These are phyloP conservation scores for Hylaea fasciaria DNA, from an alignment of 2,888 invertebrate species.

Conservation along the genomic window DNA sequence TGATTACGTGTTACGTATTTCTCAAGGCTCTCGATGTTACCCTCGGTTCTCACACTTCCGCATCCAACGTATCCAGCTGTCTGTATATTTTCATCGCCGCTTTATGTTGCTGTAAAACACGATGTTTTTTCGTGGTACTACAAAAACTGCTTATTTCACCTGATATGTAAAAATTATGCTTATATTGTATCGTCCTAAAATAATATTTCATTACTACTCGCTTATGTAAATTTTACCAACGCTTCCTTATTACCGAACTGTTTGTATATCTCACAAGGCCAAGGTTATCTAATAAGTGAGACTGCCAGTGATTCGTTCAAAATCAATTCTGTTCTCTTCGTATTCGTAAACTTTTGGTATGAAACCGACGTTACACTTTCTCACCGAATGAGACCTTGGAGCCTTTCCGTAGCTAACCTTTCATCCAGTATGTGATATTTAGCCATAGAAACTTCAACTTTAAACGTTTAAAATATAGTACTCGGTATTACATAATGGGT, in stretches of 20 bases:
- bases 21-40: slow-evolving; percentile 24
- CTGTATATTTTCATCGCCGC: slow-evolving; percentile 16
- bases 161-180: slow-evolving; percentile 6
- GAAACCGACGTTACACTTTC: slow-evolving; percentile 36
- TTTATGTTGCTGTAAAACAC: slow-evolving; percentile 16
- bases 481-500: neutral
- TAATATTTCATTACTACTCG: slow-evolving; percentile 31
- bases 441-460: slow-evolving; percentile 31
- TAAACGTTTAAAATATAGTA: neutral
- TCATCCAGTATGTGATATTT: slow-evolving; percentile 24
- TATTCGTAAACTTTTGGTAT: slow-evolving; percentile 43
- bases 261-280: slow-evolving; percentile 65
- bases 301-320: slow-evolving; percentile 52
- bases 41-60: slow-evolving; percentile 31
- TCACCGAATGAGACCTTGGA: slow-evolving; percentile 27
- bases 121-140: slow-evolving; percentile 19
- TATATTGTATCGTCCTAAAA: slow-evolving; percentile 7
- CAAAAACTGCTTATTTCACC: neutral
- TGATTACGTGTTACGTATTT: slow-evolving; percentile 27
- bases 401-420: slow-evolving; percentile 22
- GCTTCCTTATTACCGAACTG: slow-evolving; percentile 68
- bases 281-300: slow-evolving; percentile 62
- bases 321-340: slow-evolving; percentile 48
- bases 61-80: slow-evolving; percentile 19
- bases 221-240: slow-evolving; percentile 51